Evolutionary conservation across 2,888 invertebrate genomes (phyloP), one percentile per base, ranked within the genome.

Genomic region (Carterocephalus palaemon): DNA sequence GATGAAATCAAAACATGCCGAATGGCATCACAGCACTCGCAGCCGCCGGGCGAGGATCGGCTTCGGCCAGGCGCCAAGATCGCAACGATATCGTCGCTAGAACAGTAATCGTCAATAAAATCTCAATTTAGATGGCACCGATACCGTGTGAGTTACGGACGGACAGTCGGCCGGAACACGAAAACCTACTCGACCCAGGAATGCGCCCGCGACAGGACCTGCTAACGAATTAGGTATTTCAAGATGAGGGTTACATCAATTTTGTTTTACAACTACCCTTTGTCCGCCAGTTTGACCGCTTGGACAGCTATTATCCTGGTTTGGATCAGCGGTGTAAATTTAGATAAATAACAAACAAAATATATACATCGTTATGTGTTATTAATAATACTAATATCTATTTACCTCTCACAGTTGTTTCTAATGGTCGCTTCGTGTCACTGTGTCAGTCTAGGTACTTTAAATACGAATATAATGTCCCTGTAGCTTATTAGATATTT

Each of bases 21-120:
- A 57, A 54, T 45, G 49, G 46, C n/a, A 48, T 46, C 49, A 48
- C 26, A 46, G 47, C 46, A 40, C 40, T 23, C 47, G 52, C n/a
- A n/a, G 53, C 42, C 43, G 51, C n/a, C 49, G 54, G 37, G 54
- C 60, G 54, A 64, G 62, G 67, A 62, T 54, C 63, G 60, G 62
- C 64, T 61, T 62, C 63, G 64, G 60, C 60, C 70, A 70, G 82
- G 83, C 83, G 85, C 83, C 84, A 82, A 85, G 85, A 86, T 86
- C 84, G 85, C 85, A 74, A 84, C 82, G 85, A 86, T 86, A 86
- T 68, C 73, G 72, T 66, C 75, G 62, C 82, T 82, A 84, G 85
- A 82, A 83, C 85, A 84, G 82, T 83, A 86, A 86, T 86, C 85
- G 84, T 76, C 85, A 84, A 85, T 86, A 85, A 86, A 85, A 85